Evolutionary conservation across 2,113 vertebrate genomes (phyloP).

Genomic region (Rhinichthys klamathensis): DNA sequence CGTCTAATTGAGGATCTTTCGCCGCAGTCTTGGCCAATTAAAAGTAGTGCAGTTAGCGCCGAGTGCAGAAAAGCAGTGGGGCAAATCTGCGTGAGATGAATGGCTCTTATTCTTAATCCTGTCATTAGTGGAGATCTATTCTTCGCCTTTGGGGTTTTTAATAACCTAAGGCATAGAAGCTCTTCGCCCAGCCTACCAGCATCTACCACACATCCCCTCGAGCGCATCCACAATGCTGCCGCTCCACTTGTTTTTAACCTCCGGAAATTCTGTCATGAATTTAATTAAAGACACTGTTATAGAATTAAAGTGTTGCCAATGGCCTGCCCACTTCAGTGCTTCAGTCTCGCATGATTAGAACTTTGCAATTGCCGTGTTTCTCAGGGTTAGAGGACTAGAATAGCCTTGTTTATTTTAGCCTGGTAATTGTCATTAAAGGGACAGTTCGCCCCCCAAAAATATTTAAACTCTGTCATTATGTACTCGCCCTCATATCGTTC

Average conservation of each 20-base stretch:
- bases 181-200: neutral
- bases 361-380: neutral
- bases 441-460: neutral
- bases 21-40: conserved; percentile 46
- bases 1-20: conserved; percentile 45
- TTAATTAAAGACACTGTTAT: conserved; percentile 12
- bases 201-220: conserved; percentile 4
- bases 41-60: conserved; percentile 11
- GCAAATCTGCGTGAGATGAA: conserved; percentile 44
- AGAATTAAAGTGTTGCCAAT: conserved; percentile 10
- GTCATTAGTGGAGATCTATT: conserved; percentile 51
- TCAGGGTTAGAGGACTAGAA: neutral
- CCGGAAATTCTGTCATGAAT: conserved; percentile 16
- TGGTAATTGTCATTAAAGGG: neutral
- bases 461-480: neutral
- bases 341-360: conserved; percentile 1
- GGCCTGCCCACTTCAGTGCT: neutral
- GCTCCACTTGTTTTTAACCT: conserved; percentile 21
- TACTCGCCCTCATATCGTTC: neutral
- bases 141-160: conserved; percentile 35
- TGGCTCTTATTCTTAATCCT: conserved; percentile 51
- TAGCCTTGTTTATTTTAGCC: conserved; percentile 10
- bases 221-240: neutral
- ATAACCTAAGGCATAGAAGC: conserved; percentile 14
- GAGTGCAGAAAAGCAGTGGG: conserved; percentile 21